Base-by-base conservation (phyloP, 2,888 invertebrate genomes). In the Hirtodrosophila duncani region DNA sequence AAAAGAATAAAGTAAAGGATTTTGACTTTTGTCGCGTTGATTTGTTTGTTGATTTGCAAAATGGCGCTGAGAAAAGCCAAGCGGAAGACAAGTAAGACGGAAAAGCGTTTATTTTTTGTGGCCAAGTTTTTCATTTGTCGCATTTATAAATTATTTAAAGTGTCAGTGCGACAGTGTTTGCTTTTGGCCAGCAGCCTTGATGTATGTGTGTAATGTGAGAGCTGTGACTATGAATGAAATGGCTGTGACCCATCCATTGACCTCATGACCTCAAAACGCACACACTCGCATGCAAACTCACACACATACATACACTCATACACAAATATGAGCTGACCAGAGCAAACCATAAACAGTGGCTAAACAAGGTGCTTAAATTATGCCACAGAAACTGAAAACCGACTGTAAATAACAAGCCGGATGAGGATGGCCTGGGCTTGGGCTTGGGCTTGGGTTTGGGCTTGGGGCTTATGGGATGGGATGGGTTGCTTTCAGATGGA, bases 281-380 rank as follows among this genome's bases (percentile, higher is more conserved):
- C 60, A 37, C 29, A 30, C 46, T 48, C 64, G 36, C 44, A 56
- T 38, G 37, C 23, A 48, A 27, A 10, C 36, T 41, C 38, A 27
- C 10, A 26, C 9, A 29, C 29, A 23, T 20, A 49, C 27, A 52
- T 20, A 14, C 21, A 39, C 21, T 33, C 16, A 4, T 11, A 21
- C 10, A 20, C 13, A 39, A 4, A 10, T 14, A 42, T 33, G 23
- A 52, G 59, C 58, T 81, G 80, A 81, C 80, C 75, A 61, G 81
- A 70, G 77, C 63, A 58, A 77, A 75, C 80, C 74, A 74, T 74
- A 74, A 81, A 81, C 72, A 74, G 75, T 81, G 82, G 82, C 80
- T 79, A 81, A 81, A 81, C 77, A 75, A 75, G 82, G 82, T 75
- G 74, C 74, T 75, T 75, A 75, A 75, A 75, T 81, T 79, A 75